Conservation (phyloP, 2,113 vertebrate genomes). For the Smithornis capensis region DNA sequence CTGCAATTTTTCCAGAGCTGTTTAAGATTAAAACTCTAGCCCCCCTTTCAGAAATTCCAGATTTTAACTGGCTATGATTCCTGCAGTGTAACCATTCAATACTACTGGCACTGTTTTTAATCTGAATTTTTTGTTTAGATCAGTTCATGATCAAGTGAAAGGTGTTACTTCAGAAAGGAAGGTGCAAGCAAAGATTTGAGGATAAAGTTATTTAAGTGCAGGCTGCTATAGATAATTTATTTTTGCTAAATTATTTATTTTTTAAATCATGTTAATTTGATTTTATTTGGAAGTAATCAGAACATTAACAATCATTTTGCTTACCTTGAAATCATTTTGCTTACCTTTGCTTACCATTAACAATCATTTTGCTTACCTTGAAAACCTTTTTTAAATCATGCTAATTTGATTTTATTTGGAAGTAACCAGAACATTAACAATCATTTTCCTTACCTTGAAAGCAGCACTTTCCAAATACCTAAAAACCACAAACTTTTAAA, state of each 20-base stretch:
- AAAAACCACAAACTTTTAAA: background rate
- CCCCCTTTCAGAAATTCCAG: constrained; percentile 23
- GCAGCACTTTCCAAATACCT: background rate
- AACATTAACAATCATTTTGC: background rate
- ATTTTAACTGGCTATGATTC: constrained; percentile 16
- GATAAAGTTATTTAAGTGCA: background rate
- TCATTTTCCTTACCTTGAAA: background rate
- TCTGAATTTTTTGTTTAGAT: background rate
- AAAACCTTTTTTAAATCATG: background rate
- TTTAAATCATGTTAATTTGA: background rate
- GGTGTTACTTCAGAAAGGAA: background rate
- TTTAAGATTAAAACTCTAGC: constrained; percentile 8
- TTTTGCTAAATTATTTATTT: no score
- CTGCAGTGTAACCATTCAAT: constrained; percentile 26
- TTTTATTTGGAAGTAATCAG: background rate
- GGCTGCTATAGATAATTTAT: background rate
- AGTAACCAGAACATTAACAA: background rate
- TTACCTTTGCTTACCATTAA: no score
- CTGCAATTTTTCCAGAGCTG: constrained; percentile 41
- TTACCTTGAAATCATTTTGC: no score
- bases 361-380: no score
- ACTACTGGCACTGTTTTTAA: background rate
- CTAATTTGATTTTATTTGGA: background rate
- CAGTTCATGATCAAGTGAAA: background rate
- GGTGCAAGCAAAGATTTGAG: background rate